Evolutionary conservation across 2,797 vertebrate genomes (phyloP).

Genomic region (Threskiornis aethiopicus): DNA sequence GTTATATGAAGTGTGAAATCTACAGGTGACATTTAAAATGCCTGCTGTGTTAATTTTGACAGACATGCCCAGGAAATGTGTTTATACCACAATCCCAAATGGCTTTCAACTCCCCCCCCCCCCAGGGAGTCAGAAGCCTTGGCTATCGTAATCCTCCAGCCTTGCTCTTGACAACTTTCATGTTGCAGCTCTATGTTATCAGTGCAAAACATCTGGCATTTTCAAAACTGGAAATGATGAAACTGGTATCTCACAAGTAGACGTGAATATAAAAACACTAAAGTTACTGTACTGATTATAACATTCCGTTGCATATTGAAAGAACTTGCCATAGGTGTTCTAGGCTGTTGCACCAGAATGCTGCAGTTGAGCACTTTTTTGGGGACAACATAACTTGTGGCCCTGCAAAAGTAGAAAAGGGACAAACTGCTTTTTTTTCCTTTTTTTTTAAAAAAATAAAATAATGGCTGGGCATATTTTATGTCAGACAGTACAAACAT

Average conservation of each 20-base stretch:
- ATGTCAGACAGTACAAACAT: background rate
- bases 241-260: background rate
- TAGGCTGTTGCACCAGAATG: background rate
- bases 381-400: background rate
- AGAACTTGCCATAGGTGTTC: background rate
- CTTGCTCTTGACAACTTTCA: background rate
- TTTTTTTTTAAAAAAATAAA: background rate
- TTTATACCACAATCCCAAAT: background rate
- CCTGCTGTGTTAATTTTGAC: background rate
- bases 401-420: background rate
- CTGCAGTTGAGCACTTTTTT: background rate
- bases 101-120: background rate
- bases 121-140: background rate
- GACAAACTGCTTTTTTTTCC: background rate
- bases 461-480: background rate
- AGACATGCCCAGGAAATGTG: background rate
- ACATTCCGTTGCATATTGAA: background rate
- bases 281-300: background rate
- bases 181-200: slow-evolving; percentile 30
- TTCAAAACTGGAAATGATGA: background rate
- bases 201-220: slow-evolving; percentile 39
- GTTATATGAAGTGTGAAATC: background rate
- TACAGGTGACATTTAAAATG: background rate
- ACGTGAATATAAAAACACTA: background rate
- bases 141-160: slow-evolving; percentile 46